These are phyloP conservation scores for Dasysyrphus tricinctus DNA, from an alignment of 2,888 invertebrate species.

Conservation along the genomic window DNA sequence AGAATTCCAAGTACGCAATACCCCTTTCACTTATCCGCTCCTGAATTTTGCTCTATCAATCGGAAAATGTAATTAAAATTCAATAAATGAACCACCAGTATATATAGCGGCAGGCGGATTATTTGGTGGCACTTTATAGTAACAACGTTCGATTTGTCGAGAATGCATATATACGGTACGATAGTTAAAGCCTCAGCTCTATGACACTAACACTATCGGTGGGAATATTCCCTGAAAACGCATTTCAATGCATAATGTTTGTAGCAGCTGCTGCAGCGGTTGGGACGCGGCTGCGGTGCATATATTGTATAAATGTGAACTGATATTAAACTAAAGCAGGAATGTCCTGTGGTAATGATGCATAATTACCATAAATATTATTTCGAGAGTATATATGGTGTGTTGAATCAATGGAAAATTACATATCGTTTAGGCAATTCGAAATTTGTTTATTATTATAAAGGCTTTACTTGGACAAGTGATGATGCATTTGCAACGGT, in stretches of 20 bases:
- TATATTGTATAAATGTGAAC: neutral
- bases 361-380: constrained; percentile 6
- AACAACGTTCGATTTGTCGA: neutral
- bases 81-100: constrained; percentile 12
- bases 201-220: constrained; percentile 17
- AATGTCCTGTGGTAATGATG: constrained; percentile 23
- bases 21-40: neutral
- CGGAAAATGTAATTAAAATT: constrained; percentile 28
- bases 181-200: neutral
- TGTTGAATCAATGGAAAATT: constrained; percentile 3
- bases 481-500: neutral
- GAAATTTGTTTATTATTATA: neutral
- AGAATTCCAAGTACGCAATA: neutral
- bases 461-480: neutral
- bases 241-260: neutral
- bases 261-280: neutral
- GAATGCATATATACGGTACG: neutral
- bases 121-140: neutral
- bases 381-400: neutral
- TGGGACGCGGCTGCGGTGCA: no score
- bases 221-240: neutral
- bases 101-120: neutral
- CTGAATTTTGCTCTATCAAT: neutral
- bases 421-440: constrained; percentile 2
- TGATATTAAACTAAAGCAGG: neutral